A percentile compares a stretch with the other conserved stretches of the same genome.
Evolutionary conservation across 2,797 vertebrate species (phyloP).

Genomic region (Propithecus deckenii): DNA sequence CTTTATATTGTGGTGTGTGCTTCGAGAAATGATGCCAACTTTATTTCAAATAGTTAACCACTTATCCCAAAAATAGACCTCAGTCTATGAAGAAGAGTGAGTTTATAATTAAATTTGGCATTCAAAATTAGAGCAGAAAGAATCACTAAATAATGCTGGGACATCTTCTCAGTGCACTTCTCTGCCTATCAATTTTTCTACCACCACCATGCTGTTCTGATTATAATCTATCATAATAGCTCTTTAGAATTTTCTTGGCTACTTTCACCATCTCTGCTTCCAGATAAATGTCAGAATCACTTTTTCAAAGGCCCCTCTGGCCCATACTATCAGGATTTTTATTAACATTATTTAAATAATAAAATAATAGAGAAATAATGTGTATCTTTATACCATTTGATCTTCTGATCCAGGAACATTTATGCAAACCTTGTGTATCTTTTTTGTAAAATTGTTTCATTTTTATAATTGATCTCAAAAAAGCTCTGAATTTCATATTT

Average conservation of each 20-base stretch:
- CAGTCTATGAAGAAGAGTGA: not conserved
- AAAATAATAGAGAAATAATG: not conserved
- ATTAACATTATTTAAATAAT: constrained; percentile 34
- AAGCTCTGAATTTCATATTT: not conserved
- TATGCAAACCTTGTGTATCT: not conserved
- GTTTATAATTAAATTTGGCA: constrained; percentile 68
- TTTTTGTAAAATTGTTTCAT: not conserved
- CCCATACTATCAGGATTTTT: not conserved
- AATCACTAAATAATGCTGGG: not conserved
- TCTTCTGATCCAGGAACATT: not conserved
- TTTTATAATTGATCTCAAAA: not conserved
- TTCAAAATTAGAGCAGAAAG: constrained; percentile 55
- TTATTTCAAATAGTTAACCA: constrained; percentile 70
- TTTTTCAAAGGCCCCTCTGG: not conserved
- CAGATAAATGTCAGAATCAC: constrained; percentile 26
- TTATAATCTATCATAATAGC: constrained; percentile 49
- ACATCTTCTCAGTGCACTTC: constrained; percentile 19
- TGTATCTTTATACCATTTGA: not conserved
- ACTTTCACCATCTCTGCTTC: not conserved
- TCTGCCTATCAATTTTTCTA: constrained; percentile 1
- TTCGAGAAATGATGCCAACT: constrained; percentile 66
- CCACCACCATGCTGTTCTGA: constrained; percentile 35
- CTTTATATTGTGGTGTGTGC: constrained; percentile 51
- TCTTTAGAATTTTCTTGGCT: constrained; percentile 4
- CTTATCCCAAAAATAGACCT: constrained; percentile 68